Conservation (phyloP, 1,140 invertebrate genomes). For the Drosophila orosa region DNA sequence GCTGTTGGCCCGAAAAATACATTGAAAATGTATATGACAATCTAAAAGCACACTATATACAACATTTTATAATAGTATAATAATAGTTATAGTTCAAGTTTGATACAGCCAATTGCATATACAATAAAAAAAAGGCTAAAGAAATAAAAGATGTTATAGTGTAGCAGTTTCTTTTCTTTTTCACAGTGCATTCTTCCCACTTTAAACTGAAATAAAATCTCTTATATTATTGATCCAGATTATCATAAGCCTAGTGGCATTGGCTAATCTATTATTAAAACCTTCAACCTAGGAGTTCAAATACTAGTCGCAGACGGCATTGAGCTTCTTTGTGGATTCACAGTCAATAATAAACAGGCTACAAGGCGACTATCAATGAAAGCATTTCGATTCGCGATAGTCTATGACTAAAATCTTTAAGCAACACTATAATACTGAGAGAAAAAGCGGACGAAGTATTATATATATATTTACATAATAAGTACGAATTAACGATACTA, state of each 20-base stretch:
- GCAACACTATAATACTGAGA: no score
- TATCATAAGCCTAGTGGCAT: neutral
- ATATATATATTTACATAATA: neutral
- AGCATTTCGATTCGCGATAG: neutral
- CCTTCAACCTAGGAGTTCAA: conserved; percentile 9
- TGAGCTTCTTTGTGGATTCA: conserved; percentile 13
- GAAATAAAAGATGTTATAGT: no score
- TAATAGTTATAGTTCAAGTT: no score
- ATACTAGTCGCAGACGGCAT: neutral
- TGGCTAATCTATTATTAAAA: neutral
- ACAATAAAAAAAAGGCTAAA: no score
- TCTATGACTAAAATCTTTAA: neutral
- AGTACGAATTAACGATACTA: neutral
- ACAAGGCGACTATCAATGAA: neutral
- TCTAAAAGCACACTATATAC: no score
- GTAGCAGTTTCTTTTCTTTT: no score
- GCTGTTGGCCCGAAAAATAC: no score
- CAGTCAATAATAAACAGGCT: conserved; percentile 8
- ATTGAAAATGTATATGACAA: no score
- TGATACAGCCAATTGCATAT: no score
- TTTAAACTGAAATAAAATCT: neutral
- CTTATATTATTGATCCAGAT: neutral
- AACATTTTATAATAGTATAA: no score
- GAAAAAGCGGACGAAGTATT: neutral
- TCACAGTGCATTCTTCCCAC: neutral